Base-by-base conservation (phyloP, 2,113 vertebrate species). In the Tupaia chinensis region DNA sequence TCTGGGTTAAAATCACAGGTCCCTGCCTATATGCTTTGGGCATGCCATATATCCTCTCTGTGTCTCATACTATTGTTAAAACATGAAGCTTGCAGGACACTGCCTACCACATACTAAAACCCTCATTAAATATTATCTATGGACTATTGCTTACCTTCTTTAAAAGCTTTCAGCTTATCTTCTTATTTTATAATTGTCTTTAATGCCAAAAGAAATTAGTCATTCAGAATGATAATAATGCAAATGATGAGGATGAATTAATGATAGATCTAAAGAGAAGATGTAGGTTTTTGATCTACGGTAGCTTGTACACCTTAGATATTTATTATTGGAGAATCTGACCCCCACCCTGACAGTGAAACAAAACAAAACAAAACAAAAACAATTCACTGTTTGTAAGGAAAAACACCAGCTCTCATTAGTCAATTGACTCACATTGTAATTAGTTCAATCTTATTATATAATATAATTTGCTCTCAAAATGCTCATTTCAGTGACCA, bases 161-260 rank as follows among this genome's bases (percentile, higher is more conserved):
- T 60, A 74, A 56, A 93, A 83, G 56, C 15, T 95, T 87, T 86
- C 54, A 53, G 19, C 22, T 61, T 56, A 15, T 29, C 74, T 56
- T 95, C 82, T 89, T 87, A 61, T 53, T 11, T 70, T 91, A 34
- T 12, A 56, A n/a, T 65, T 92, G 88, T 85, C 54, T 84, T 54
- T 86, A 27, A 34, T 85, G 22, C 6, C 19, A 68, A 87, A 85
- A 34, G 81, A 80, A 85, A 69, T 73, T 53, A 83, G 68, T 85
- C 44, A 56, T 16, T 72, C 69, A 74, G 68, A 77, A 87, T 32
- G 54, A 83, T 60, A 22, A 84, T 25, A 86, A 56, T 16, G 23
- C 14, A 95, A 91, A 94, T 61, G 14, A 58, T 66, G 66, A 89
- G 44, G 97, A 89, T 81, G 13, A 95, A 69, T 87, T 92, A 13